These are phyloP conservation scores for Epizoanthus rinbou DNA, from an alignment of 92 coral and sea anemone genomes.

Conservation along the genomic window DNA sequence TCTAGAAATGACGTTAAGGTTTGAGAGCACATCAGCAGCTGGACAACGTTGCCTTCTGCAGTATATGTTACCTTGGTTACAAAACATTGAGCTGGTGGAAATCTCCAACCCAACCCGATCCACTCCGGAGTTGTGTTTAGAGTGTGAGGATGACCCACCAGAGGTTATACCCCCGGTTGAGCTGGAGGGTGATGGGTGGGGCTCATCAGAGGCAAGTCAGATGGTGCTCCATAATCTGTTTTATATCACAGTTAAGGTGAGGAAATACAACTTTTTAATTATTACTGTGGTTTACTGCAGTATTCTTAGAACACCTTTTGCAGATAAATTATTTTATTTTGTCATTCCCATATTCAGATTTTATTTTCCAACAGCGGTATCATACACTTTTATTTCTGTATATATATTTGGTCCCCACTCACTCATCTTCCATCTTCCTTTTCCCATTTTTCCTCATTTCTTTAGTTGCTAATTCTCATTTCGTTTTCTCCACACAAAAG, in stretches of 20 bases:
- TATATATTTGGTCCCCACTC: too few species aligned
- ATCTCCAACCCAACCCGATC: slow-evolving; percentile 68
- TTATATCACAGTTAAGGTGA: slow-evolving; percentile 93
- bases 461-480: background rate
- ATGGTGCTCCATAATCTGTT: slow-evolving; percentile 93
- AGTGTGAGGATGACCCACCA: slow-evolving; percentile 54
- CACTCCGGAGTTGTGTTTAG: slow-evolving; percentile 64
- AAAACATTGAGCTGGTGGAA: slow-evolving; percentile 92
- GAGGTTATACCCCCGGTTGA: slow-evolving; percentile 77
- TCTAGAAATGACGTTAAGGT: slow-evolving; percentile 90
- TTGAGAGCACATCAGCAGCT: slow-evolving; percentile 84
- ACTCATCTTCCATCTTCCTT: too few species aligned
- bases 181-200: slow-evolving; percentile 97
- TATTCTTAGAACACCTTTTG: background rate
- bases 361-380: too few species aligned
- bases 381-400: too few species aligned
- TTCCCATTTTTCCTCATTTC: too few species aligned
- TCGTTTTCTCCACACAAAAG: background rate
- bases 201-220: slow-evolving; percentile 96
- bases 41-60: slow-evolving; percentile 94
- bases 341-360: too few species aligned
- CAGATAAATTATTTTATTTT: too few species aligned
- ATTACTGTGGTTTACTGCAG: slow-evolving; percentile 22
- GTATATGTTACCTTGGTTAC: slow-evolving; percentile 95
- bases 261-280: background rate